Evolutionary conservation across 2,888 invertebrate species (phyloP).

Genomic region (Brachyopa scutellaris): DNA sequence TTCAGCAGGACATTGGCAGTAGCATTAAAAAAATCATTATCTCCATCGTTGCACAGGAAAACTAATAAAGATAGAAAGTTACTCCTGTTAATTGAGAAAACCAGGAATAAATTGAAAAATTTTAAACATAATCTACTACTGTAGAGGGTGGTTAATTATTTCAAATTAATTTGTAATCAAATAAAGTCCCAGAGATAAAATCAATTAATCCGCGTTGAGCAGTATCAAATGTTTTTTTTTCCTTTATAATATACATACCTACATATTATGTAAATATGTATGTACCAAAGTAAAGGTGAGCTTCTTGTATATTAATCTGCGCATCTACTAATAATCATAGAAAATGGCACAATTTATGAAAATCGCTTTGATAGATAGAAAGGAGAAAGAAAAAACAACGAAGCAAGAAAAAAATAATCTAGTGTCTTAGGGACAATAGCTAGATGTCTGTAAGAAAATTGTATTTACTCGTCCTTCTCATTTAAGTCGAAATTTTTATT

Average conservation of each 20-base stretch:
- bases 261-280: no score
- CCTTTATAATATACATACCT: not conserved
- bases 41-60: not conserved
- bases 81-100: not conserved
- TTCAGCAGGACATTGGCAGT: no score
- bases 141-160: conserved; percentile 53
- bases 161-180: conserved; percentile 66
- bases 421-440: conserved; percentile 55
- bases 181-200: conserved; percentile 46
- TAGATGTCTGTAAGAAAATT: conserved; percentile 22
- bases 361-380: conserved; percentile 56
- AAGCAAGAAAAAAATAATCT: not conserved
- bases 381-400: conserved; percentile 5
- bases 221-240: conserved; percentile 13
- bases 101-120: conserved; percentile 38
- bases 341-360: conserved; percentile 58
- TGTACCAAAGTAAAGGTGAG: conserved; percentile 22
- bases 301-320: no score
- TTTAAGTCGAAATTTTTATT: conserved; percentile 24
- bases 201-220: conserved; percentile 60
- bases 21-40: no score
- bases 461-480: conserved; percentile 1
- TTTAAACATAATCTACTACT: no score
- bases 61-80: conserved; percentile 16
- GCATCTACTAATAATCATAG: not conserved